Evolutionary conservation across 2,797 vertebrate genomes (phyloP).

Genomic region (Arrhamphus sclerolepis): DNA sequence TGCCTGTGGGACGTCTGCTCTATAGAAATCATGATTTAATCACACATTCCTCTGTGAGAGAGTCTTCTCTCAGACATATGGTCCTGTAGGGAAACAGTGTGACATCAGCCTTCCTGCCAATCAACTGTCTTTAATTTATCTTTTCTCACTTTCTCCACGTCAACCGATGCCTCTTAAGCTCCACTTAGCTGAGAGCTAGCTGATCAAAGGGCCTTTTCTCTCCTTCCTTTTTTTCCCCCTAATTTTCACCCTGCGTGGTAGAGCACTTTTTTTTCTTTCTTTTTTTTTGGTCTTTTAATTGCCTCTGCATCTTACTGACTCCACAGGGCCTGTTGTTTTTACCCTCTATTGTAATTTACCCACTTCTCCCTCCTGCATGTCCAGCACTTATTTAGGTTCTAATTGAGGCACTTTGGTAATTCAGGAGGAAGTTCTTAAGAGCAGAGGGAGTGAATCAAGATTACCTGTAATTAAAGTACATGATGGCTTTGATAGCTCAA

Average conservation of each 20-base stretch:
- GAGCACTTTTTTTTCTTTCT: constrained; percentile 59
- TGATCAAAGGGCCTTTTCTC: constrained; percentile 69
- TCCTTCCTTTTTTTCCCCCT: constrained; percentile 51
- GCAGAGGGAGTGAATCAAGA: constrained; percentile 72
- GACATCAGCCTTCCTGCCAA: constrained; percentile 76
- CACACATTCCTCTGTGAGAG: constrained; percentile 79
- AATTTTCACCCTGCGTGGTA: constrained; percentile 68
- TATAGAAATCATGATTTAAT: constrained; percentile 78
- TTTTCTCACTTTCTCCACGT: constrained; percentile 60
- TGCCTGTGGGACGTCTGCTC: constrained; percentile 72
- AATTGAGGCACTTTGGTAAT: constrained; percentile 85
- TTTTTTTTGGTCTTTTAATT: constrained; percentile 71
- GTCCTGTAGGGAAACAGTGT: constrained; percentile 80
- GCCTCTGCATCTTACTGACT: constrained; percentile 67
- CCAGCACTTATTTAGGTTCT: constrained; percentile 75
- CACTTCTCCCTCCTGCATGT: constrained; percentile 64
- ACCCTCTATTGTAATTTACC: constrained; percentile 79
- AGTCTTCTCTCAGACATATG: constrained; percentile 73
- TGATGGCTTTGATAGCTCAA: constrained; percentile 81
- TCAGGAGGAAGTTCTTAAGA: constrained; percentile 81
- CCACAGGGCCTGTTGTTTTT: constrained; percentile 77
- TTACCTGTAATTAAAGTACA: constrained; percentile 88
- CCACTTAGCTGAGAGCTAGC: constrained; percentile 72
- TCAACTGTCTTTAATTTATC: constrained; percentile 77
- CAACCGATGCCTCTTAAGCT: constrained; percentile 72